A percentile compares a stretch with the other conserved stretches of the same genome.
These are phyloP conservation scores for Nothoprocta perdicaria DNA, from an alignment of 2,113 vertebrate species.

Conservation along the genomic window DNA sequence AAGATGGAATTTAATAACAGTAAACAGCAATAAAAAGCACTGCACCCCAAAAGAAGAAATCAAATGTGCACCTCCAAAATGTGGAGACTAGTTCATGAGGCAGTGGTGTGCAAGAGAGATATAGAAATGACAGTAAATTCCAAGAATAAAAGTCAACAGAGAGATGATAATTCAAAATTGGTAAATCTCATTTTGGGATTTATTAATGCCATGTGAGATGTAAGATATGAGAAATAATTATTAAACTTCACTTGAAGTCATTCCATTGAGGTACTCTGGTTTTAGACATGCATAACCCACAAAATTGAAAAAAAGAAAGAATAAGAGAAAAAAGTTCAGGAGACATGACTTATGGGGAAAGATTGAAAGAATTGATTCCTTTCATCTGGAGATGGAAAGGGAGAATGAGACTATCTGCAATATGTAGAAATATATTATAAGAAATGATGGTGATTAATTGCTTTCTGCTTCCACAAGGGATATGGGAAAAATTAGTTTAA, in stretches of 20 bases:
- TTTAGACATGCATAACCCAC: not conserved
- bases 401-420: not conserved
- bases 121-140: not conserved
- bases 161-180: conserved; percentile 6
- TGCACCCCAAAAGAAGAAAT: conserved; percentile 7
- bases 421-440: not conserved
- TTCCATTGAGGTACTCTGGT: not conserved
- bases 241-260: not conserved
- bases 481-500: not conserved
- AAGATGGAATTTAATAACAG: conserved; percentile 37
- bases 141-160: conserved; percentile 12
- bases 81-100: not conserved
- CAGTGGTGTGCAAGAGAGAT: not conserved
- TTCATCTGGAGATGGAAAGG: not conserved
- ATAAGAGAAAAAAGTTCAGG: not conserved
- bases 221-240: conserved; percentile 5
- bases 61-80: conserved; percentile 26
- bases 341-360: not conserved
- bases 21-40: not conserved
- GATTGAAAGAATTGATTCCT: not conserved
- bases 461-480: not conserved
- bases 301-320: conserved; percentile 1
- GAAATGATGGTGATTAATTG: conserved; percentile 34
- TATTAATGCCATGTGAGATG: not conserved
- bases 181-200: conserved; percentile 1